Evolutionary conservation across 2,797 vertebrate genomes (phyloP), one percentile per base, ranked within the genome.

Genomic region (Trachops cirrhosus): DNA sequence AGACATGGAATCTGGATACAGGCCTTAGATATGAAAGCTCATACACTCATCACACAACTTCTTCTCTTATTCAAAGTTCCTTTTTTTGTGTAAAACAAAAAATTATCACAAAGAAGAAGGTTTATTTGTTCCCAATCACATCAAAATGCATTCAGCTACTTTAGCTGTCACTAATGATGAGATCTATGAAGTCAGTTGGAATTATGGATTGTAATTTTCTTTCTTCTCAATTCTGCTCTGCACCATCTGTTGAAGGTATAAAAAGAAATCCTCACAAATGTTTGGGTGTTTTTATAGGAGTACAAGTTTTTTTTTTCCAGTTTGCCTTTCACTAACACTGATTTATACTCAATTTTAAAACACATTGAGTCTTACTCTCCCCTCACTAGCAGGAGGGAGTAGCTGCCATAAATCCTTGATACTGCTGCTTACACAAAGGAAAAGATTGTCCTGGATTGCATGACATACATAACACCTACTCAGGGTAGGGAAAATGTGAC

Each of bases 271-370:
- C 26, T 94, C 89, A 94, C 93, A 96, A 95, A 94, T 78, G 59
- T 96, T 96, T 96, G 62, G n/a, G 15, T 82, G 34, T 90, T 97
- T 96, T 96, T 93, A 84, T 84, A 84, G 41, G 32, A 46, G 2
- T 37, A 83, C 62, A 70, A 37, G 9, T n/a, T 24, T 48, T 48
- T 83, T 89, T 93, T 93, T 89, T 92, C 84, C 54, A 68, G 44
- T 57, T 94, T 95, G 9, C 48, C 34, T 91, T 96, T 96, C 89
- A 91, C 54, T 26, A 89, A 46, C 34, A 85, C 96, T 96, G 93
- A 97, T 96, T 96, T 96, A 96, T 89, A 87, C 54, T 62, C 6
- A 2, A 39, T 86, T 96, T 96, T 94, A 93, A 95, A 91, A 73
- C 59, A 85, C 16, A 78, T 73, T 75, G n/a, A 95, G 48, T 89